These are phyloP conservation scores for Drosophila arawakana DNA, from an alignment of 1,140 invertebrate genomes.

Conservation along the genomic window DNA sequence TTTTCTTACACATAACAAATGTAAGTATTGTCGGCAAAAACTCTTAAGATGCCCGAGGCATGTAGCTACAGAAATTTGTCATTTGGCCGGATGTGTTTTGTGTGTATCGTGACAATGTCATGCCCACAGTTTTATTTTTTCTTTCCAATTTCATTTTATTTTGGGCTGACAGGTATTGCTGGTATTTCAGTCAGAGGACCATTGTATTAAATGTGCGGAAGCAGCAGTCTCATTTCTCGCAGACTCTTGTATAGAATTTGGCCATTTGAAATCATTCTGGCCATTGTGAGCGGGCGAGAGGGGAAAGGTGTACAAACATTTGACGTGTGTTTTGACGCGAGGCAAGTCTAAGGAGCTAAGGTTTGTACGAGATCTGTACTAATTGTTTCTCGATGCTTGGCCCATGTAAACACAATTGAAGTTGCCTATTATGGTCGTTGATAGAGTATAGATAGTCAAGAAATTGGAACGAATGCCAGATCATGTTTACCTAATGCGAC, in stretches of 20 bases:
- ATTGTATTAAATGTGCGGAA: slow-evolving; percentile 71
- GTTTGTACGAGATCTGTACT: slow-evolving; percentile 60
- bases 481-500: slow-evolving; percentile 77
- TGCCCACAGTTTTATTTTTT: slow-evolving; percentile 41
- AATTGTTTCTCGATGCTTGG: slow-evolving; percentile 58
- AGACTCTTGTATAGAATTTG: slow-evolving; percentile 35
- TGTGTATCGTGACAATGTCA: slow-evolving; percentile 70
- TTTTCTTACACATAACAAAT: slow-evolving; percentile 38
- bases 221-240: slow-evolving; percentile 63
- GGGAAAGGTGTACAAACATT: slow-evolving; percentile 76
- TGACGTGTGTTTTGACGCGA: slow-evolving; percentile 82
- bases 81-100: slow-evolving; percentile 81
- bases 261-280: slow-evolving; percentile 34
- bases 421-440: slow-evolving; percentile 42
- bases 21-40: slow-evolving; percentile 38
- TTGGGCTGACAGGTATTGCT: slow-evolving; percentile 63
- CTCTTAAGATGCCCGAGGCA: slow-evolving; percentile 40
- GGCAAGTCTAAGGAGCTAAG: slow-evolving; percentile 47
- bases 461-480: slow-evolving; percentile 81
- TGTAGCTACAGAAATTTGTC: slow-evolving; percentile 67
- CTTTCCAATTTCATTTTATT: slow-evolving; percentile 5
- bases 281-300: not conserved
- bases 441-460: slow-evolving; percentile 52
- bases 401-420: slow-evolving; percentile 71
- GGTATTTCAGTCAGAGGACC: slow-evolving; percentile 53